A percentile compares a stretch with the other conserved stretches of the same genome.
Conservation (phyloP, 2,113 vertebrate species). For the Nematolebias whitei region DNA sequence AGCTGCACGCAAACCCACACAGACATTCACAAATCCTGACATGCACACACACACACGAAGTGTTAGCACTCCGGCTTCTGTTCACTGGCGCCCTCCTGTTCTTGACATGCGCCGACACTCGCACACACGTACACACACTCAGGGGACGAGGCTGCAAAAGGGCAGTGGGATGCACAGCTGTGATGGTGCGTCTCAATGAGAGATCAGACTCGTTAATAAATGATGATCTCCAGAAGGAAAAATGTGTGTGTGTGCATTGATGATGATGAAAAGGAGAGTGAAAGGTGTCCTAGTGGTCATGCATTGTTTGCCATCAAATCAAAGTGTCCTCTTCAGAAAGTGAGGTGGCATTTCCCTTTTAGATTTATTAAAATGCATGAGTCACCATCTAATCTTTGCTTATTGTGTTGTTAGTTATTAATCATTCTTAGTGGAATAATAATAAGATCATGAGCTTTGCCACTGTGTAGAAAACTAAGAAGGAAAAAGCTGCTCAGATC, state of each 20-base stretch:
- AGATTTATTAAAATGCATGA: no score
- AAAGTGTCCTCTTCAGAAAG: background rate
- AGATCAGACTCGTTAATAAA: conserved; percentile 77
- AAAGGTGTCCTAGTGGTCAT: conserved; percentile 38
- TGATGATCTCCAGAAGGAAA: conserved; percentile 60
- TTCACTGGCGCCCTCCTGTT: conserved; percentile 33
- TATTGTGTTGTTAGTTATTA: background rate
- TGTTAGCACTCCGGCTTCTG: conserved; percentile 15
- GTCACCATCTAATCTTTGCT: no score
- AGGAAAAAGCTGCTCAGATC: background rate
- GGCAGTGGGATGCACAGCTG: conserved; percentile 75
- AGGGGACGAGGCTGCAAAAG: conserved; percentile 63
- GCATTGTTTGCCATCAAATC: background rate
- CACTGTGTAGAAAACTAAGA: background rate
- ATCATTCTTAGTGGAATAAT: background rate
- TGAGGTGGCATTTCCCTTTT: background rate
- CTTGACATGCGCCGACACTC: conserved; percentile 25
- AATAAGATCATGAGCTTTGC: background rate
- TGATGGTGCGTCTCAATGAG: conserved; percentile 68
- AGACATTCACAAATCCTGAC: conserved; percentile 3
- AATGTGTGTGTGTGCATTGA: conserved; percentile 25
- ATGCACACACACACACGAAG: conserved; percentile 1
- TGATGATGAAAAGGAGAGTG: conserved; percentile 25
- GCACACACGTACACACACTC: conserved; percentile 43
- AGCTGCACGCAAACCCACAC: conserved; percentile 1